Evolutionary conservation across 2,888 invertebrate genomes (phyloP).

Genomic region (Pseudococcus longispinus): DNA sequence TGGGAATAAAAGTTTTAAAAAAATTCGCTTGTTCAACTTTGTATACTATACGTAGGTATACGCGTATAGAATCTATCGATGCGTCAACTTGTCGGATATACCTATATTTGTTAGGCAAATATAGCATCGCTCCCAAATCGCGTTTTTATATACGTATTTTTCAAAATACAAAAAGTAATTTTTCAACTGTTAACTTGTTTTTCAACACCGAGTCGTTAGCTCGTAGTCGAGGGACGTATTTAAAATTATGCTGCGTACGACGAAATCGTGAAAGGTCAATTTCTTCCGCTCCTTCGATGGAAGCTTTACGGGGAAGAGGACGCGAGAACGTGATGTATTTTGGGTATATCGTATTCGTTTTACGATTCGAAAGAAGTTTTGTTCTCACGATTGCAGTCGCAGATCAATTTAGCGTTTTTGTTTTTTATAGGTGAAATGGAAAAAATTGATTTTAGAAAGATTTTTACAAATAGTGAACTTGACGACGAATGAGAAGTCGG

Average conservation of each 20-base stretch:
- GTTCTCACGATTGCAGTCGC: no score
- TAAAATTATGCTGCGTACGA: background rate
- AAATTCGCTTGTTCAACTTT: constrained; percentile 11
- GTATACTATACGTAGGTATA: background rate
- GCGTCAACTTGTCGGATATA: constrained; percentile 19
- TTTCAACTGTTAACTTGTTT: background rate
- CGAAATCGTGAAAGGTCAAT: background rate
- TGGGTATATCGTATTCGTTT: no score
- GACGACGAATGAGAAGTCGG: no score
- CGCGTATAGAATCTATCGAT: constrained; percentile 8
- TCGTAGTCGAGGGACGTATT: background rate
- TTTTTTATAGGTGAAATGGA: no score
- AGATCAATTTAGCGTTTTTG: no score
- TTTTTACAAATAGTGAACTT: no score
- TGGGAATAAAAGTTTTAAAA: constrained; percentile 36
- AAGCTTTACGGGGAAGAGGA: no score
- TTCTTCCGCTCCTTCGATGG: no score
- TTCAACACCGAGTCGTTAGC: background rate
- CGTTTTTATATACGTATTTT: background rate
- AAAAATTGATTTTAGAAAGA: no score
- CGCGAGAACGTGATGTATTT: no score
- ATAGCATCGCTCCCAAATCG: background rate
- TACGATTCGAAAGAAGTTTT: no score
- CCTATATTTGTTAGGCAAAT: constrained; percentile 2
- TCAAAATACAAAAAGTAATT: background rate